Base-by-base conservation (phyloP, 2,113 vertebrate genomes). In the Rhombomys opimus region DNA sequence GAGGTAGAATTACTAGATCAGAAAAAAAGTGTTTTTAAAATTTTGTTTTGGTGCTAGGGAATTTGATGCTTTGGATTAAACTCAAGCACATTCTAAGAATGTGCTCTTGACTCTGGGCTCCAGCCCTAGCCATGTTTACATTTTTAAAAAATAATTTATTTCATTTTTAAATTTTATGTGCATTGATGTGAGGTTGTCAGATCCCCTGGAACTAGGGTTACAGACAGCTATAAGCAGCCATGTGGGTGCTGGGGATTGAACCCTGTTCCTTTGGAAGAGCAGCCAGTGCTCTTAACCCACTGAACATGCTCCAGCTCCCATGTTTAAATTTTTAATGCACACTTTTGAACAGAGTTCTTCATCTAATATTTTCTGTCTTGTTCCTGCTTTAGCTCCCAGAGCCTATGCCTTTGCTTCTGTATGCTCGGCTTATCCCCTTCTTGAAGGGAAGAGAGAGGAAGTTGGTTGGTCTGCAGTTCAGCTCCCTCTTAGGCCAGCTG, bases 391-490 rank as follows among this genome's bases (percentile, higher is more conserved):
- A 23, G 10, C 2, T 32, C 46, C 23, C 0, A 59, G 80, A 72
- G 35, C 27, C 93, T 18, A 0, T 0, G 7, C 1, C 54, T 63
- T 22, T 0, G 7, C 5, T 78, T 54, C 23, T 35, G 22, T 57
- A 38, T 18, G 14, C 46, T 68, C 50, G 12, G 35, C 50, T 77
- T 52, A 68, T 30, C 46, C 10, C 30, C 50, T 25, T 65, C 59
- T 50, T 59, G 50, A 61, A 27, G 68, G 75, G 38, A 38, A 75
- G 38, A 23, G 12, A 57, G 61, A 54, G 61, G 68, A 63, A 32
- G 52, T 4, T 59, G 22, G 15, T 17, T 22, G 77, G 85, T 32
- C 35, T 54, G 35, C 73, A 46, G 2, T 17, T 76, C 94, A 7
- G 61, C 41, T 81, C 84, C 52, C 14, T 90, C 38, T 54, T 46